Base-by-base conservation (phyloP, 2,797 vertebrate genomes). In the Loriculus beryllinus region DNA sequence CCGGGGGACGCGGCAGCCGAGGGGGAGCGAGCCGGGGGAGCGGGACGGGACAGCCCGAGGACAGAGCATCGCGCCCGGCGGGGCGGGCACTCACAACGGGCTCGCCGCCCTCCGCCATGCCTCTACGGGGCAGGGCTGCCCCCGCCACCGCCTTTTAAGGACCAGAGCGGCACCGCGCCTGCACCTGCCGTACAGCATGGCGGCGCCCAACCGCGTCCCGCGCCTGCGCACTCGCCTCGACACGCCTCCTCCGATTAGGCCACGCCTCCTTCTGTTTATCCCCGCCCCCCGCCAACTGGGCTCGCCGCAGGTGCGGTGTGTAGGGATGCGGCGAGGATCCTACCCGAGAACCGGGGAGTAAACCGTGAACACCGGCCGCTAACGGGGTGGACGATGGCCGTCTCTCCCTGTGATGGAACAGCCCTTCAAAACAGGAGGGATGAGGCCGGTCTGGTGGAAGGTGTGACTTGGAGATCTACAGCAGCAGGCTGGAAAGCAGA, bases 41-140 rank as follows among this genome's bases (percentile, higher is more conserved):
- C 5, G 1, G 20, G 29, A 45, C 18, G 18, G 8, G 16, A 14
- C 8, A 5, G 31, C 35, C 33, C 16, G 0, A 28, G 25, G 20
- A 16, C 11, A 1, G 31, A 37, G 10, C 21, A 52, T 20, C 7
- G 4, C 6, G 12, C 23, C 17, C 8, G 14, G 31, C 47, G 14
- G 37, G 57, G 63, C 60, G 45, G 31, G 39, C 75, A 96, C 96
- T 96, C 94, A 96, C 96, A 70, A 85, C 5, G 2, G 18, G 45
- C 64, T 95, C 78, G 33, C 89, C 94, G 12, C 96, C 89, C 93
- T 94, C 96, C 40, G 96, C 95, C 96, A 96, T 96, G 3, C 40
- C 62, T 35, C 48, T 71, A 35, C 17, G 8, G 70, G 57, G 26
- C 64, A 17, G 6, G 59, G 47, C 64, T 39, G 37, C 19, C 28